These are phyloP conservation scores for Myiozetetes cayanensis DNA, from an alignment of 2,113 vertebrate species.

Conservation along the genomic window DNA sequence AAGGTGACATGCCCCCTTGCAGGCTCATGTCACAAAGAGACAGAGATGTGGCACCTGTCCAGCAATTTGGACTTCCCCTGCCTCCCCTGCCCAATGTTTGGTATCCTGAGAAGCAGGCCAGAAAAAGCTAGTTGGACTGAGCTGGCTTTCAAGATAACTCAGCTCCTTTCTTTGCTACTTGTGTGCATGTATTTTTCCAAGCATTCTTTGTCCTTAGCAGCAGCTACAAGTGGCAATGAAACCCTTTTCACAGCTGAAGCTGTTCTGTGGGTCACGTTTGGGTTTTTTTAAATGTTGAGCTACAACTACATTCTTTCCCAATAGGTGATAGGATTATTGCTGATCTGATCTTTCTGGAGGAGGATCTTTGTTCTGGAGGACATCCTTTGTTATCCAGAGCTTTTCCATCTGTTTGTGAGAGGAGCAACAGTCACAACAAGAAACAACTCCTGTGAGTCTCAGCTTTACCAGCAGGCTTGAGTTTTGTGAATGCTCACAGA, in stretches of 20 bases:
- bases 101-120: not conserved
- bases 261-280: not conserved
- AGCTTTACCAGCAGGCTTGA: not conserved
- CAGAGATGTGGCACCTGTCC: not conserved
- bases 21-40: not conserved
- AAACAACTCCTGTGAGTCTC: not conserved
- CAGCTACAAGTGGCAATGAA: not conserved
- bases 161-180: not conserved
- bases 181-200: not conserved
- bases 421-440: not conserved
- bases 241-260: not conserved
- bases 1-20: not conserved
- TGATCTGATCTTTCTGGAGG: not conserved
- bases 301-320: not conserved
- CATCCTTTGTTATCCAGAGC: not conserved
- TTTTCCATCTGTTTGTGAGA: not conserved
- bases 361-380: not conserved
- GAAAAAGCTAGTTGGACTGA: not conserved
- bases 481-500: not conserved
- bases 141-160: not conserved
- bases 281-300: not conserved
- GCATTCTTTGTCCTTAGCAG: not conserved
- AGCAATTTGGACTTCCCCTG: not conserved
- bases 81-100: not conserved
- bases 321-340: not conserved